phyloP scores from a whole-genome alignment of 2,797 vertebrate genomes.

The Neoniphon sammara region DNA sequence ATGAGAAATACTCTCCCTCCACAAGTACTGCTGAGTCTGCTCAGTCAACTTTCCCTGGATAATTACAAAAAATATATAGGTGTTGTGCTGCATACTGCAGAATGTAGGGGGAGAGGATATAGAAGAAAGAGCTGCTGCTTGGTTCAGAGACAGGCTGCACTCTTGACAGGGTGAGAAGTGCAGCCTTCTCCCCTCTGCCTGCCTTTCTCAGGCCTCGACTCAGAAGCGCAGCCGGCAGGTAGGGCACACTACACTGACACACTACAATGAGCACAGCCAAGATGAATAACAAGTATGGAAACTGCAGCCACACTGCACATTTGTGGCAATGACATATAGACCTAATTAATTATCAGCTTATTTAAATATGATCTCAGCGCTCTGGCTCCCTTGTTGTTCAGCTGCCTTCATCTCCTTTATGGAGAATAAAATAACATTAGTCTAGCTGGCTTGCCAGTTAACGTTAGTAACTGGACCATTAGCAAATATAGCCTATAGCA shows the following conservation, averaged over 20 bases:
- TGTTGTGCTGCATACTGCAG: conserved; percentile 30
- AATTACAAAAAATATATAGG: conserved; percentile 17
- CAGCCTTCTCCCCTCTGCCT: conserved; percentile 8
- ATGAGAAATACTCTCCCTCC: too few relatives aligned
- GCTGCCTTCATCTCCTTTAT: too few relatives aligned
- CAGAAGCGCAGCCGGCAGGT: conserved; percentile 46
- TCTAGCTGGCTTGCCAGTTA: too few relatives aligned
- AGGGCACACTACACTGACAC: conserved; percentile 6
- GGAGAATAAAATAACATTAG: too few relatives aligned
- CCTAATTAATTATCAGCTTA: background rate
- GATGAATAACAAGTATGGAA: too few relatives aligned
- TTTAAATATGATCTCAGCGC: conserved; percentile 32
- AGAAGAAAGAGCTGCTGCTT: conserved; percentile 32
- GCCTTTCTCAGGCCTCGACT: conserved; percentile 21
- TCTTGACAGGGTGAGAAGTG: conserved; percentile 41
- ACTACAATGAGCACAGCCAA: conserved; percentile 8
- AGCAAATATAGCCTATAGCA: too few relatives aligned
- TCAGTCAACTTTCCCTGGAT: conserved; percentile 47
- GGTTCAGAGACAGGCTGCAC: conserved; percentile 32
- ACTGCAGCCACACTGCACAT: conserved; percentile 9
- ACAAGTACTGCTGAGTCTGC: conserved; percentile 13
- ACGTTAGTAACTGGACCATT: background rate
- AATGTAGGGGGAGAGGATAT: background rate
- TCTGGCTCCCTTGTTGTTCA: background rate
- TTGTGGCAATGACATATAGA: conserved; percentile 22